Evolutionary conservation across 2,113 vertebrate genomes (phyloP), one percentile per base, ranked within the genome.

Genomic region (Salvelinus namaycush): DNA sequence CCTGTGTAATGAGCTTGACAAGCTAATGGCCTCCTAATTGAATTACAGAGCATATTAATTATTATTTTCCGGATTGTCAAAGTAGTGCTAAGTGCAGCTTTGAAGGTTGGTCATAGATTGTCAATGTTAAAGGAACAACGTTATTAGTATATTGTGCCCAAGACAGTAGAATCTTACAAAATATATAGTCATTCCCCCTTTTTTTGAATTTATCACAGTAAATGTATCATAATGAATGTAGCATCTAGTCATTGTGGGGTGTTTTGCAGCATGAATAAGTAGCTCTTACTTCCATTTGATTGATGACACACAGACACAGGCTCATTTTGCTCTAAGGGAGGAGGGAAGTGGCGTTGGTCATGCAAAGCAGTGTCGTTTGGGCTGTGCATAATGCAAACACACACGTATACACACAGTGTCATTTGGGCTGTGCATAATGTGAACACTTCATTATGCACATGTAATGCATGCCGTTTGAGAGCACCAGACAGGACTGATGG

Each of bases 401-500:
- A 44, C 39, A 44, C 9, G 11, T 44, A 54, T 4, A 54, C 51
- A 54, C 51, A 54, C 51, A 51, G 34, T 44, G 39, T 44, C 39
- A 3, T 44, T 44, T 44, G 39, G 39, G 9, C 39, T 44, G 39
- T 44, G 39, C 39, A 44, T 44, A 44, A 44, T 88, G 83, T 84
- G 86, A 82, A 87, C 89, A 87, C 80, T 91, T 91, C 79, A 88
- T 92, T 92, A 89, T 86, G 87, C 86, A 78, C 88, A 88, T 86
- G 88, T 90, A 89, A 88, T 84, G 81, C 79, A 77, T 86, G 87
- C 84, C 77, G 81, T 91, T 89, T 89, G 87, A 90, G 76, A 79
- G 22, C 86, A 91, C 89, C 90, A 92, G 92, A 93, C 92, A 87
- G 84, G 84, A 83, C 75, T 84, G 90, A 88, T 88, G 78, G 88